Conservation (phyloP, 2,113 vertebrate genomes). For the Meles meles region DNA sequence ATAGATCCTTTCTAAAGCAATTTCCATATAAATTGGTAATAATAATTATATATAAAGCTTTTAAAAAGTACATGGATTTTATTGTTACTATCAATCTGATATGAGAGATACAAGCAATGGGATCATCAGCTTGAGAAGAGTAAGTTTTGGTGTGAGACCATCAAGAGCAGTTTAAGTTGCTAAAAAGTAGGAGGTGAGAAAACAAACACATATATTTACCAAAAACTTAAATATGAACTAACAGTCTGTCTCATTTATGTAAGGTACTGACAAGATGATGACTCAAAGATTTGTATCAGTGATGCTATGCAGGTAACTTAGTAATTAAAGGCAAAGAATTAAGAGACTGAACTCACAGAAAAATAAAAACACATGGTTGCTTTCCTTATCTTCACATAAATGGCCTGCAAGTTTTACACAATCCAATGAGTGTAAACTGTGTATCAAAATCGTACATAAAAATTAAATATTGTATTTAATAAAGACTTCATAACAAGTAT, state of each 20-base stretch:
- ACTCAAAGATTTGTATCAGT: neutral
- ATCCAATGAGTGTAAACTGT: neutral
- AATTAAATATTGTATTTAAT: neutral
- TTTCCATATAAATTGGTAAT: neutral
- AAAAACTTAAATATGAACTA: slow-evolving; percentile 21
- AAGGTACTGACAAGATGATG: neutral
- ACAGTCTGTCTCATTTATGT: neutral
- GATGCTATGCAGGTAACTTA: neutral
- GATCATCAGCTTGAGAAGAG: slow-evolving; percentile 1
- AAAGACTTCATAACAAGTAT: neutral
- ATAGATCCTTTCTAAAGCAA: slow-evolving; percentile 16
- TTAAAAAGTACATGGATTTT: neutral
- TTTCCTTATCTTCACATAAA: slow-evolving; percentile 19
- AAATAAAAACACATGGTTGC: neutral
- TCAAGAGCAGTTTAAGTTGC: neutral
- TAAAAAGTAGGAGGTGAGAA: neutral
- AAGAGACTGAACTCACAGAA: neutral
- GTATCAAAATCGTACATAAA: neutral
- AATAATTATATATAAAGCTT: neutral
- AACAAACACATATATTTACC: neutral
- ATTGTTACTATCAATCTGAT: neutral
- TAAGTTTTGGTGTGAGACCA: neutral
- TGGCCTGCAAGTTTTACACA: neutral
- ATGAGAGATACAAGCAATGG: neutral
- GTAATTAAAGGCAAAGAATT: slow-evolving; percentile 38